phyloP scores from a whole-genome alignment of 2,797 vertebrate species.

The Antrozous pallidus region DNA sequence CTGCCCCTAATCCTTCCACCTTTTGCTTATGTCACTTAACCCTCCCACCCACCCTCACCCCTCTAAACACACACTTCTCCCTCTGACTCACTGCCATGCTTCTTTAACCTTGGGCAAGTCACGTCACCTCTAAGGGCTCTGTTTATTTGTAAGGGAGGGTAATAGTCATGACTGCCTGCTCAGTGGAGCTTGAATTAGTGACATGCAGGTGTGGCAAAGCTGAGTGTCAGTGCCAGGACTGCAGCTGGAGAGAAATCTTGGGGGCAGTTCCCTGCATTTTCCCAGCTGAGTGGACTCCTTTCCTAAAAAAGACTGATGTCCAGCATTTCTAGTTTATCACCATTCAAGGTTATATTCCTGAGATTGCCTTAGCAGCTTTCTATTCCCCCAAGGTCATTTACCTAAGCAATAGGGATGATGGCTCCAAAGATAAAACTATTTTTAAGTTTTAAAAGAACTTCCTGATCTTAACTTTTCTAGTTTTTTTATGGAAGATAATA shows the following conservation, averaged over 20 bases:
- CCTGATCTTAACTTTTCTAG: not conserved
- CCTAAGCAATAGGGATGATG: not conserved
- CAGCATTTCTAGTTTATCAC: not conserved
- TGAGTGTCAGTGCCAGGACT: not conserved
- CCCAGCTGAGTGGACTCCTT: not conserved
- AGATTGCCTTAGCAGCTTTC: not conserved
- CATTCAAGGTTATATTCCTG: not conserved
- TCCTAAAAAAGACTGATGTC: not conserved
- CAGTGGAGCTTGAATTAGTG: not conserved
- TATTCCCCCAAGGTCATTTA: not conserved
- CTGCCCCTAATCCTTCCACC: not conserved
- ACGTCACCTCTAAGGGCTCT: not conserved
- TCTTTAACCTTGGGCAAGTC: slow-evolving; percentile 51
- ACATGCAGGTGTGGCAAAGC: not conserved
- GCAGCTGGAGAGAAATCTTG: not conserved
- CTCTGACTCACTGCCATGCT: slow-evolving; percentile 19
- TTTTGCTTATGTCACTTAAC: not conserved
- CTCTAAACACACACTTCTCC: not conserved
- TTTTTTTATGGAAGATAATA: not conserved
- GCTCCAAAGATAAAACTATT: not conserved
- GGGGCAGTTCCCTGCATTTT: not conserved
- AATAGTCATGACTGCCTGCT: not conserved
- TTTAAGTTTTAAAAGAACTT: not conserved
- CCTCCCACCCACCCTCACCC: not conserved
- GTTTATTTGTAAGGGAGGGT: not conserved